Conservation (phyloP, 2,113 vertebrate species). For the Oostethus manadensis region DNA sequence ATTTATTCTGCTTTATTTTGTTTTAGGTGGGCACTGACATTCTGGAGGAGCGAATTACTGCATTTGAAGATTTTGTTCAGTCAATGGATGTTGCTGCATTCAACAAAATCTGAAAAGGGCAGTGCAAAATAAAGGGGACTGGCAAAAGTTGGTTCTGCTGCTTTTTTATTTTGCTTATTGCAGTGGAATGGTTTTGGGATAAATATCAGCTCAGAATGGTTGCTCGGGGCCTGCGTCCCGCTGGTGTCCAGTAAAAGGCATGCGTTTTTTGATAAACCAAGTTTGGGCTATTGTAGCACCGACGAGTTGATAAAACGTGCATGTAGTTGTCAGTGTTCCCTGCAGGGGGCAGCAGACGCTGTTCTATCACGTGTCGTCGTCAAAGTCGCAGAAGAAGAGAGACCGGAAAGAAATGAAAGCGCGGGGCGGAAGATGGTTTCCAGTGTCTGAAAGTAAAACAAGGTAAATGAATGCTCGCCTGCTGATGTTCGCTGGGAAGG, state of each 20-base stretch:
- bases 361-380: rapidly evolving
- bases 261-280: too few species aligned
- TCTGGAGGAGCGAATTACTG: conserved; percentile 89
- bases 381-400: conserved; percentile 24
- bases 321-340: not conserved
- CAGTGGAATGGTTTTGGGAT: not conserved
- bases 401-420: conserved; percentile 47
- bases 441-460: conserved; percentile 23
- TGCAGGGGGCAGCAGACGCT: not conserved
- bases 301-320: rapidly evolving
- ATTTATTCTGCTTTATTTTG: not conserved
- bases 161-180: not conserved
- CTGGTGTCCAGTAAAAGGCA: too few species aligned
- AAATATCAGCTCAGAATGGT: not conserved
- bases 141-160: not conserved
- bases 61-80: conserved; percentile 92
- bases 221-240: too few species aligned
- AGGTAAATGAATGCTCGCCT: conserved; percentile 19
- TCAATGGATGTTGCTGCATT: conserved; percentile 98
- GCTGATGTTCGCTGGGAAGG: too few species aligned
- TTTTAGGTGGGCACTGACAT: conserved; percentile 84
- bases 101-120: conserved; percentile 85
- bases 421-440: conserved; percentile 15
- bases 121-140: conserved; percentile 41
- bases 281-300: too few species aligned